Base-by-base conservation (phyloP, 2,888 invertebrate genomes). In the Eutolmus rufibarbis region DNA sequence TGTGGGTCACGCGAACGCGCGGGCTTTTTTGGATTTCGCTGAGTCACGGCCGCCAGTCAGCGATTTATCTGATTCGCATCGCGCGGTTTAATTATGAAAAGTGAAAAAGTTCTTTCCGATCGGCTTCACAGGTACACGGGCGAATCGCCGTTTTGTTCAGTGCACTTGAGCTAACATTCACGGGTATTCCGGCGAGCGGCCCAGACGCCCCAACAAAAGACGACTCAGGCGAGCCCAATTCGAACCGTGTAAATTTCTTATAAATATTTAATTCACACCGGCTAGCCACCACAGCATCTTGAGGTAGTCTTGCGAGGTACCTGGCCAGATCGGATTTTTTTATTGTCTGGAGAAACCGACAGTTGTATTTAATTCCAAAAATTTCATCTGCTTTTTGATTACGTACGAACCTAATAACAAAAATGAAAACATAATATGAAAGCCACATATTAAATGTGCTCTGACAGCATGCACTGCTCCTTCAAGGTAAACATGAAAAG, bases 11-110 rank as follows among this genome's bases (percentile, higher is more conserved):
- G 57, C 82, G n/a, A 81, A 57, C 37, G 57, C 14, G 51, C 51
- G 19, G 31, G 57, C 12, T 46, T 46, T 43, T 14, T 23, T 14
- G 40, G 5, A 9, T 82, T 82, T 37, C 66, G 82, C 28, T 66
- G 51, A 82, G 66, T 82, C 82, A 82, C 37, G 57, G 82, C 66
- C 34, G 31, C 82, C 82, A 57, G 82, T 82, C 82, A n/a, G 82
- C 82, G 82, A 57, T 19, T 82, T 82, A 66, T 46, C 82, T 37
- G 82, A 57, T 82, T 82, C 82, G 82, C 57, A 57, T 82, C 57
- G 23, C 66, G 37, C 66, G 37, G 19, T 82, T 82, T 82, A 82
- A 82, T 82, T 82, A 82, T 82, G 82, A 82, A 82, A 82, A 82
- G 82, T 57, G 37, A 82, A 82, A 82, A 82, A 82, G 31, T 28